These are phyloP conservation scores for Marmota flaviventris DNA, from an alignment of 2,113 vertebrate species.

Conservation along the genomic window DNA sequence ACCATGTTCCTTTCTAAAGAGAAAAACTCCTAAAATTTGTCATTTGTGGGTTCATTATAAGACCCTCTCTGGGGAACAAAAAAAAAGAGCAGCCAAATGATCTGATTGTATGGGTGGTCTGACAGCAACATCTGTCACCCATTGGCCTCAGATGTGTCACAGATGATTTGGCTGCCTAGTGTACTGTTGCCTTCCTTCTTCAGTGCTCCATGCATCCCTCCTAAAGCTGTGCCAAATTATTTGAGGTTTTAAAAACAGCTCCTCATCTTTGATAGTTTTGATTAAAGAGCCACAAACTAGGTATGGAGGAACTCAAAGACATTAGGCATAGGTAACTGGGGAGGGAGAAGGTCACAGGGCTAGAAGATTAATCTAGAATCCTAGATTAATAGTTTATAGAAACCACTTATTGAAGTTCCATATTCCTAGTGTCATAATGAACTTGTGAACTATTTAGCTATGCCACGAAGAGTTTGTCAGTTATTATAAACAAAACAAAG, in stretches of 20 bases:
- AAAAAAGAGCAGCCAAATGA: not conserved
- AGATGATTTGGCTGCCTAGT: slow-evolving; percentile 35
- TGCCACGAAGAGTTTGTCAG: not conserved
- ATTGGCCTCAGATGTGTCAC: slow-evolving; percentile 34
- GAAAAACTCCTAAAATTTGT: slow-evolving; percentile 22
- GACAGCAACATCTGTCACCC: slow-evolving; percentile 61
- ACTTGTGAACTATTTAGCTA: not conserved
- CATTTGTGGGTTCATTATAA: slow-evolving; percentile 56
- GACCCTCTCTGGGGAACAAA: not conserved
- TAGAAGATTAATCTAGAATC: slow-evolving; percentile 53
- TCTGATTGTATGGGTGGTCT: slow-evolving; percentile 49
- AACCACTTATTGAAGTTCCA: not conserved
- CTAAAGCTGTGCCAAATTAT: slow-evolving; percentile 45
- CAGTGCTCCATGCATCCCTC: not conserved
- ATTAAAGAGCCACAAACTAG: slow-evolving; percentile 14
- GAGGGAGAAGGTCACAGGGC: not conserved
- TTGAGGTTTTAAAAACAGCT: slow-evolving; percentile 37
- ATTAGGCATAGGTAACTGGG: not conserved
- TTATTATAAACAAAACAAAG: slow-evolving; percentile 26
- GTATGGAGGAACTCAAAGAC: not conserved
- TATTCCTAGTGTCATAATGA: not conserved
- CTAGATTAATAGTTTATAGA: slow-evolving; percentile 11
- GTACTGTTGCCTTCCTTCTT: slow-evolving; percentile 8
- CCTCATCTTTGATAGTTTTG: not conserved
- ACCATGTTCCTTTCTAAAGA: slow-evolving; percentile 36